Evolutionary conservation across 2,888 invertebrate genomes (phyloP).

Genomic region (Nezara viridula): DNA sequence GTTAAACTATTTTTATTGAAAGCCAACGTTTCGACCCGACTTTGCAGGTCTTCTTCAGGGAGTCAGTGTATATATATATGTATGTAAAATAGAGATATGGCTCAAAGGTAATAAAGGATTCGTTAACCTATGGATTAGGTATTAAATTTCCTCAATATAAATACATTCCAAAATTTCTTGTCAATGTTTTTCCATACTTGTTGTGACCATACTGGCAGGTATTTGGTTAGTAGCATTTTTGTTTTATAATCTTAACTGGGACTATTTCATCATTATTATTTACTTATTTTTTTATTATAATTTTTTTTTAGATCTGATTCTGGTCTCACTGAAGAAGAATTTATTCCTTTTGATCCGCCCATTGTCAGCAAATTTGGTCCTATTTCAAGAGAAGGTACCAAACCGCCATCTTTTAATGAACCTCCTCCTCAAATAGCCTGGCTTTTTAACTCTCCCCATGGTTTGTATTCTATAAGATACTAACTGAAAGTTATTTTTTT

Average conservation of each 20-base stretch:
- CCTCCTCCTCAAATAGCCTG: slow-evolving; percentile 69
- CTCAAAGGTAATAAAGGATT: too few relatives aligned
- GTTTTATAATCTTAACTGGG: not conserved
- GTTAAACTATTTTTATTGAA: too few relatives aligned
- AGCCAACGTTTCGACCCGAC: too few relatives aligned
- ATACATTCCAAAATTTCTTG: too few relatives aligned
- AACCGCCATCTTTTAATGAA: slow-evolving; percentile 58
- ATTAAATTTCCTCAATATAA: too few relatives aligned
- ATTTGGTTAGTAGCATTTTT: not conserved
- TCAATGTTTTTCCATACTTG: too few relatives aligned
- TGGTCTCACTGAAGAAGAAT: slow-evolving; percentile 75
- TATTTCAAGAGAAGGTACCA: slow-evolving; percentile 71
- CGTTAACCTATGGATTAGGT: too few relatives aligned
- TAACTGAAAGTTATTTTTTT: not conserved
- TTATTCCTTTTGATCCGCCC: slow-evolving; percentile 78
- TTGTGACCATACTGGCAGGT: too few relatives aligned
- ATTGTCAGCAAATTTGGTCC: slow-evolving; percentile 79
- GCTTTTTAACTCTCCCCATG: slow-evolving; percentile 69
- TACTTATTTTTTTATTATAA: not conserved
- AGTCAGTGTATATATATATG: too few relatives aligned
- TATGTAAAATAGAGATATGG: too few relatives aligned
- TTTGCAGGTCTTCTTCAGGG: too few relatives aligned
- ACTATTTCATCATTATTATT: not conserved
- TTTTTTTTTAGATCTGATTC: slow-evolving; percentile 70
- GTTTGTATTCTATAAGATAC: slow-evolving; percentile 57